These are phyloP conservation scores for Apamea monoglypha DNA, from an alignment of 2,888 invertebrate genomes.

Conservation along the genomic window DNA sequence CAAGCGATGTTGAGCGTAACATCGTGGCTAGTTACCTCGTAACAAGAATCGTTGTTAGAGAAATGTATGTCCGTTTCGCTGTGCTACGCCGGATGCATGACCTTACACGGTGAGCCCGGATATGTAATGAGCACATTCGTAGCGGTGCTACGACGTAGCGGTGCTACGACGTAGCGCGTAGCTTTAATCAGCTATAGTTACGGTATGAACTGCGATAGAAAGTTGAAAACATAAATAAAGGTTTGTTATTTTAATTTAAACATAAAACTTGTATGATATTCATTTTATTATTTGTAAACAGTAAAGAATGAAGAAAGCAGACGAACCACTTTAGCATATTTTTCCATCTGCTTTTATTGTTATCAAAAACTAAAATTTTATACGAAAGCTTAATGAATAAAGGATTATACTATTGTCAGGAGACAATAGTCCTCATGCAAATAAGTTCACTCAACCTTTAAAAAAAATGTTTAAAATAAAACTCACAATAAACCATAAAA, in stretches of 20 bases:
- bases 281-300: background rate
- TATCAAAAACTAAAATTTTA: background rate
- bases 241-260: background rate
- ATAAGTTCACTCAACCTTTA: no score
- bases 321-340: background rate
- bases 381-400: background rate
- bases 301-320: background rate
- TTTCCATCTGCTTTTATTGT: background rate
- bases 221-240: background rate
- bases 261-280: background rate
- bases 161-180: slow-evolving; percentile 44
- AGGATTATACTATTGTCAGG: no score
- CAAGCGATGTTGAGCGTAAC: background rate
- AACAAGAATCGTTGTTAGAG: slow-evolving; percentile 29
- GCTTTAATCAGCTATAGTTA: slow-evolving; percentile 9
- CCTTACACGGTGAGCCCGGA: slow-evolving; percentile 26
- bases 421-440: no score
- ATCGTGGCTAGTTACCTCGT: slow-evolving; percentile 12
- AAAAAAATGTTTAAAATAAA: no score
- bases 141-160: slow-evolving; percentile 48
- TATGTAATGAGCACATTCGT: slow-evolving; percentile 50
- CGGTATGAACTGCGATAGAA: background rate
- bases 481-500: background rate
- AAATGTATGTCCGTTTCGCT: slow-evolving; percentile 45
- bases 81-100: slow-evolving; percentile 40